A percentile compares a stretch with the other conserved stretches of the same genome.
phyloP scores from a whole-genome alignment of 2,797 vertebrate species.

The Pterois miles region DNA sequence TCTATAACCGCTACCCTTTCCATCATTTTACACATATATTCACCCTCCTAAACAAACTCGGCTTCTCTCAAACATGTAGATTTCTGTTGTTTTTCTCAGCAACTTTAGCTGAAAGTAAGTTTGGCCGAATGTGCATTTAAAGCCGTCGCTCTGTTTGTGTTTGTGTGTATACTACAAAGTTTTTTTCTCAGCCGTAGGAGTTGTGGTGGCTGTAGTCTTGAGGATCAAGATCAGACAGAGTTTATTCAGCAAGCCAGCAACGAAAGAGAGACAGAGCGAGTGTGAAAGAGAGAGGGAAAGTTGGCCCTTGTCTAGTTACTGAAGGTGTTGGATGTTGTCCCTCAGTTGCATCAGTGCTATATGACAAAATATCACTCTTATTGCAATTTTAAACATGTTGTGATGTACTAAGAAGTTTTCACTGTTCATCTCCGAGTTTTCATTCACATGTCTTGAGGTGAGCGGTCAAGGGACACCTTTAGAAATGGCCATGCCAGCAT shows the following conservation, averaged over 20 bases:
- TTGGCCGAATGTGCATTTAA: not conserved
- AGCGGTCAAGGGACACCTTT: too few relatives aligned
- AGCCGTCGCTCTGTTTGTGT: not conserved
- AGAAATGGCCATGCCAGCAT: too few relatives aligned
- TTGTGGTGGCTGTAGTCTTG: not conserved
- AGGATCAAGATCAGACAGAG: slow-evolving; percentile 3
- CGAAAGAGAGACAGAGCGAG: not conserved
- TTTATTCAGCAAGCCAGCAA: not conserved
- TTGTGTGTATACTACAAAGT: not conserved
- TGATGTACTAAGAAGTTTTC: too few relatives aligned
- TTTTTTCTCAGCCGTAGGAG: not conserved
- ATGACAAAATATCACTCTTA: not conserved
- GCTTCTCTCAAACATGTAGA: not conserved
- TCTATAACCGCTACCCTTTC: slow-evolving; percentile 4
- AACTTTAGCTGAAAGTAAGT: slow-evolving; percentile 1
- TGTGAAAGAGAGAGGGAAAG: not conserved
- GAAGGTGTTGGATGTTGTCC: not conserved
- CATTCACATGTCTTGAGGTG: too few relatives aligned
- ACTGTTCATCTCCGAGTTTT: too few relatives aligned
- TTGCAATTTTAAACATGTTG: too few relatives aligned
- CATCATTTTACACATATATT: not conserved
- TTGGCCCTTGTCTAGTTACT: not conserved
- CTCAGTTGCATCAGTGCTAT: not conserved
- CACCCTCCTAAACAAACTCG: not conserved
- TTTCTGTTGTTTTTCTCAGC: not conserved